phyloP scores from a whole-genome alignment of 1,140 invertebrate species.

The Drosophila fuyamai region DNA sequence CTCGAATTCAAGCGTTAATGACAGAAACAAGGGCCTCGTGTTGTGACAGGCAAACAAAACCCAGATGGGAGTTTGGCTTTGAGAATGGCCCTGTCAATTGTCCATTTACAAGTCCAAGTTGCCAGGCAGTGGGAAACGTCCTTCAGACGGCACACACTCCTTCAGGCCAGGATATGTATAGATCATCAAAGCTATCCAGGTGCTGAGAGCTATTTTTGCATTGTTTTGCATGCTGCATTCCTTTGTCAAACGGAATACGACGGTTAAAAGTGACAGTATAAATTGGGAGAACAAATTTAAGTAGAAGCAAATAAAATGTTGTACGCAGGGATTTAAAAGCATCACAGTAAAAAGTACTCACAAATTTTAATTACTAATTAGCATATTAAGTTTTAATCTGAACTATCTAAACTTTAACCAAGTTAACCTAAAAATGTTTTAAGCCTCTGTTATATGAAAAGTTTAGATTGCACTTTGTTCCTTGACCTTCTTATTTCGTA shows the following conservation, averaged over 20 bases:
- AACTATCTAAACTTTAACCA: too few relatives aligned
- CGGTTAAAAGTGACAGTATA: background rate
- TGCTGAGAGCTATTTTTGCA: conserved; percentile 6
- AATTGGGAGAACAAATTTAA: too few relatives aligned
- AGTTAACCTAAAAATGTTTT: too few relatives aligned
- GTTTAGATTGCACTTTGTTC: too few relatives aligned
- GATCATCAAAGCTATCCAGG: conserved; percentile 7
- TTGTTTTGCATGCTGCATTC: background rate
- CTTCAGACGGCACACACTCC: background rate
- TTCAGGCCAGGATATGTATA: conserved; percentile 14
- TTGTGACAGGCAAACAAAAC: conserved; percentile 64
- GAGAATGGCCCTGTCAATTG: conserved; percentile 19
- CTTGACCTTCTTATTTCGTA: too few relatives aligned
- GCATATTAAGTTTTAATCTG: too few relatives aligned
- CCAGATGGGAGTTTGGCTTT: conserved; percentile 28
- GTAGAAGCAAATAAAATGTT: too few relatives aligned
- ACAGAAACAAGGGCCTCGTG: conserved; percentile 29
- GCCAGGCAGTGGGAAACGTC: background rate
- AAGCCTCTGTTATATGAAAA: too few relatives aligned
- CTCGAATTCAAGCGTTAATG: conserved; percentile 62
- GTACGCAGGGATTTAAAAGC: too few relatives aligned
- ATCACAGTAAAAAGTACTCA: too few relatives aligned
- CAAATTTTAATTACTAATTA: too few relatives aligned
- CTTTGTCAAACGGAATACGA: background rate
- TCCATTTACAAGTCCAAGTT: conserved; percentile 14